These are phyloP conservation scores for Porites lutea DNA, from an alignment of 64 coral and sea anemone species.

Conservation along the genomic window DNA sequence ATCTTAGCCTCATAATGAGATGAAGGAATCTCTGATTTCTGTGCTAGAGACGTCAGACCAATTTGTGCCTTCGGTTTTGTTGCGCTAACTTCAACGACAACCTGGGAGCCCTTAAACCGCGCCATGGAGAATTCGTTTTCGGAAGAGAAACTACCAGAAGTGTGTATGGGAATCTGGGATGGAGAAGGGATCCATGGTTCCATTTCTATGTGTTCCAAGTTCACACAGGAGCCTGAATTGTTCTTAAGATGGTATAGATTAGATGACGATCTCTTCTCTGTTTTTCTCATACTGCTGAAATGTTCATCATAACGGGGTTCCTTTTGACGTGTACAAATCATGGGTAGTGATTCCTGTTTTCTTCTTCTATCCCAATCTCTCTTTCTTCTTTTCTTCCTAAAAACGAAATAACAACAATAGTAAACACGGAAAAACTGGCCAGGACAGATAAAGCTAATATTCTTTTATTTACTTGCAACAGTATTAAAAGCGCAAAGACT, in stretches of 20 bases:
- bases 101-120: background rate
- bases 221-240: background rate
- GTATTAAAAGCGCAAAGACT: no score
- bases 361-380: background rate
- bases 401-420: background rate
- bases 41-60: background rate
- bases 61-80: background rate
- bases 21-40: background rate
- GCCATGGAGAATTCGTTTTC: background rate
- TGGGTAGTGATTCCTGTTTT: background rate
- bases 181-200: background rate
- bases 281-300: no score
- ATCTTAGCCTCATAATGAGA: no score
- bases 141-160: background rate
- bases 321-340: background rate
- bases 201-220: background rate
- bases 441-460: background rate
- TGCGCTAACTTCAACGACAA: background rate
- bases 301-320: background rate
- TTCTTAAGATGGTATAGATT: background rate
- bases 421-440: background rate
- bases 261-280: background rate
- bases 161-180: background rate
- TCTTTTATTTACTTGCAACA: no score
- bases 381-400: constrained; percentile 2